Evolutionary conservation across 2,797 vertebrate genomes (phyloP), one percentile per base, ranked within the genome.

Genomic region (Lithobates sylvaticus): DNA sequence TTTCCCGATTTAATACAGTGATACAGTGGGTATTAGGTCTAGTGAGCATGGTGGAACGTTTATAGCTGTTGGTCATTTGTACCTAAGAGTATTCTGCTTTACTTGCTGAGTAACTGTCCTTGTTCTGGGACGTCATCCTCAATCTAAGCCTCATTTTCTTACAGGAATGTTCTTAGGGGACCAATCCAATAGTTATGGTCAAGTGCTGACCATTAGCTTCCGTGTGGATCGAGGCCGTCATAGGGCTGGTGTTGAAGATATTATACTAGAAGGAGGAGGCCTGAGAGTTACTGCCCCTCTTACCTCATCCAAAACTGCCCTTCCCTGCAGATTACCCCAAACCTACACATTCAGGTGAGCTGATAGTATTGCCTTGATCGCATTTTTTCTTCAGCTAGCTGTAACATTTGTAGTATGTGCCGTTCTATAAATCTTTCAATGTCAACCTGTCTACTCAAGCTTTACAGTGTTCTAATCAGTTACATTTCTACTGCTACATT

Each of bases 151-250:
- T 29, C 5, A 3, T 61, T 16, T 70, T 32, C 47, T 27, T 75
- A 15, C 89, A 99, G 98, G 87, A 8, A 91, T 90, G 58, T 99
- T 95, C 90, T 94, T 98, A 0, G 96, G 97, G 18, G 96, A 99
- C 84, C 96, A 97, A 90, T 91, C 95, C 68, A 90, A 97, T 86
- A 99, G 98, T 91, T 99, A 98, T 0, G 94, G 97, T 2, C 98
- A 97, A 92, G 95, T 69, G 0, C 83, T 99, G 1, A 96, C 96
- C 86, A 98, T 99, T 12, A 92, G 92, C 6, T 92, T 98, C 89
- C 97, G 97, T 23, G 91, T 99, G 93, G 97, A 97, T 92, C 93
- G 95, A 26, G 96, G 97, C 1, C 94, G 95, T 9, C 94, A 91
- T 9, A 92, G 93, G 16, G 95, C 97, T 0, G 98, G 97, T 5